Conservation (phyloP, 2,113 vertebrate genomes). For the Turdus rufiventris region DNA sequence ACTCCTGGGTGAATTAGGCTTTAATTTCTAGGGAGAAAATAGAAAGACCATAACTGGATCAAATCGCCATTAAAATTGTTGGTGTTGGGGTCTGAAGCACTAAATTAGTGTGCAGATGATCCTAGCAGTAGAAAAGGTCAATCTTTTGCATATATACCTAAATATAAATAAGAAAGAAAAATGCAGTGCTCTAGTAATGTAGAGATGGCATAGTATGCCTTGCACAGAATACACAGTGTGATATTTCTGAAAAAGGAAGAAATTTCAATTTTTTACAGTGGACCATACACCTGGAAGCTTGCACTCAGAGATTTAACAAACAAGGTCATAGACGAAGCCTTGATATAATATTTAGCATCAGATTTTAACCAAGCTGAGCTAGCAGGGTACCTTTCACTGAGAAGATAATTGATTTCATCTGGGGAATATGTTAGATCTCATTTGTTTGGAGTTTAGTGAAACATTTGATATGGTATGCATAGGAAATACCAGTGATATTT, state of each 20-base stretch:
- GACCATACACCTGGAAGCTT: not conserved
- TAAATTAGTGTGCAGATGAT: not conserved
- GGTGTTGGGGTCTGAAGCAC: not conserved
- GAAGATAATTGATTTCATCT: not conserved
- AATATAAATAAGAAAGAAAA: not conserved
- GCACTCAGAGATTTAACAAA: not conserved
- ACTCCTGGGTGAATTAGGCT: not conserved
- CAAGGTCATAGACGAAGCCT: not conserved
- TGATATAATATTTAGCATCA: not conserved
- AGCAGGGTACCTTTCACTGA: not conserved
- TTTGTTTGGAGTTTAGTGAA: slow-evolving; percentile 12
- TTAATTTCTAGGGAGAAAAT: not conserved
- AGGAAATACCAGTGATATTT: not conserved
- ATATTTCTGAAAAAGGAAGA: not conserved
- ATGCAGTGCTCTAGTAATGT: not conserved
- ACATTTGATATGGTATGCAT: not conserved
- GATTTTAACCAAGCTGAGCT: not conserved
- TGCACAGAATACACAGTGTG: not conserved
- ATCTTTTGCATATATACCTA: not conserved
- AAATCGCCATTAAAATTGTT: not conserved
- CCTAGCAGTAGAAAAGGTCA: not conserved
- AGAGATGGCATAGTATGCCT: not conserved
- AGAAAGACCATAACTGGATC: not conserved
- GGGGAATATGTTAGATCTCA: not conserved
- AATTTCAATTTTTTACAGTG: not conserved